Evolutionary conservation across 2,888 invertebrate genomes (phyloP).

Genomic region (Drosophila anceps): DNA sequence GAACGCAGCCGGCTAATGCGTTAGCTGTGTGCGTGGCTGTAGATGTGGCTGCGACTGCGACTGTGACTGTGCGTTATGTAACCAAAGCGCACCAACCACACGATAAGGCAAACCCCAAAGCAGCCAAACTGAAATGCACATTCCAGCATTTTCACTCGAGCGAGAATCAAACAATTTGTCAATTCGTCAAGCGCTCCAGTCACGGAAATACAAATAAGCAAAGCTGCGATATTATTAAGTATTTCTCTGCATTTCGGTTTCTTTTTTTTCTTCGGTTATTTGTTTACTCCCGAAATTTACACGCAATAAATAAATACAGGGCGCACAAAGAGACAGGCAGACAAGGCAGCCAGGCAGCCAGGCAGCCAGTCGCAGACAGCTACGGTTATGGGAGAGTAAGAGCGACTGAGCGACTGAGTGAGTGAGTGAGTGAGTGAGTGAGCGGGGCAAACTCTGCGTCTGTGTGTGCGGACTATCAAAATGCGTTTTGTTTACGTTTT

Average conservation of each 20-base stretch:
- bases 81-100: conserved; percentile 3
- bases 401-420: neutral
- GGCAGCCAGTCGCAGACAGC: too few relatives aligned
- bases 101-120: conserved; percentile 32
- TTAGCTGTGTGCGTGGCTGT: conserved; percentile 5
- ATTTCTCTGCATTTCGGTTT: conserved; percentile 10
- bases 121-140: conserved; percentile 34
- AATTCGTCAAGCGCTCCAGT: conserved; percentile 45
- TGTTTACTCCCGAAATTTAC: conserved; percentile 73
- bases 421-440: neutral
- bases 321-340: conserved; percentile 12
- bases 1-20: conserved; percentile 47
- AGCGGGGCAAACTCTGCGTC: conserved; percentile 4
- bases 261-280: conserved; percentile 32
- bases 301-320: conserved; percentile 66
- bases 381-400: neutral
- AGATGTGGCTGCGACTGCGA: too few relatives aligned
- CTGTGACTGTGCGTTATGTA: conserved; percentile 46
- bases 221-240: conserved; percentile 25
- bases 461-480: conserved; percentile 33
- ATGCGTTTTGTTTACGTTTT: conserved; percentile 58
- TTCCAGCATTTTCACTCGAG: conserved; percentile 38
- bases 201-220: conserved; percentile 64
- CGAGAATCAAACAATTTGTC: conserved; percentile 41
- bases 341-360: neutral